Conservation (phyloP, 1,140 invertebrate genomes). For the Oncopeltus fasciatus region DNA sequence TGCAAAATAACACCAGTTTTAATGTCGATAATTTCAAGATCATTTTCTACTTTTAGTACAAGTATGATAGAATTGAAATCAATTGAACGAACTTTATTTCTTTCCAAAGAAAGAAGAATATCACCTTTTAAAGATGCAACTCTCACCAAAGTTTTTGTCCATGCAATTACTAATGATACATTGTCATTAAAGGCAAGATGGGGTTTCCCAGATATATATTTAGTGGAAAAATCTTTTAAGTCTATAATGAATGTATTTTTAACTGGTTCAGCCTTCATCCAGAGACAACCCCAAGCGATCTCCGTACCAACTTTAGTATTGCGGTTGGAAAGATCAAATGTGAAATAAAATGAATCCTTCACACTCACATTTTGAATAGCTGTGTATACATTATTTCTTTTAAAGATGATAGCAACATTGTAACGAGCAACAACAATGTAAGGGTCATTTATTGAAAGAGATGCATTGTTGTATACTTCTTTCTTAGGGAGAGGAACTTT, state of each 20-base stretch:
- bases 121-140: background rate
- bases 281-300: background rate
- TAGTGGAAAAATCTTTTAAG: background rate
- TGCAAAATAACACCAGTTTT: background rate
- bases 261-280: background rate
- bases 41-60: background rate
- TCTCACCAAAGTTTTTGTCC: background rate
- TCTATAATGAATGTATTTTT: background rate
- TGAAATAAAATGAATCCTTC: background rate
- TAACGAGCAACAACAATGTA: background rate
- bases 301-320: background rate
- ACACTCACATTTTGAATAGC: background rate
- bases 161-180: background rate
- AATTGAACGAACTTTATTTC: background rate
- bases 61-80: background rate
- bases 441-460: background rate
- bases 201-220: background rate
- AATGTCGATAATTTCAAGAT: background rate
- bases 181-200: constrained; percentile 1
- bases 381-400: background rate
- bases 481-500: background rate
- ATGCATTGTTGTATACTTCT: background rate
- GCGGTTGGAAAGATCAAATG: background rate
- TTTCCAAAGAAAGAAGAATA: background rate
- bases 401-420: background rate